These are phyloP conservation scores for Oreochromis niloticus DNA, from an alignment of 2,113 vertebrate species.

Conservation along the genomic window DNA sequence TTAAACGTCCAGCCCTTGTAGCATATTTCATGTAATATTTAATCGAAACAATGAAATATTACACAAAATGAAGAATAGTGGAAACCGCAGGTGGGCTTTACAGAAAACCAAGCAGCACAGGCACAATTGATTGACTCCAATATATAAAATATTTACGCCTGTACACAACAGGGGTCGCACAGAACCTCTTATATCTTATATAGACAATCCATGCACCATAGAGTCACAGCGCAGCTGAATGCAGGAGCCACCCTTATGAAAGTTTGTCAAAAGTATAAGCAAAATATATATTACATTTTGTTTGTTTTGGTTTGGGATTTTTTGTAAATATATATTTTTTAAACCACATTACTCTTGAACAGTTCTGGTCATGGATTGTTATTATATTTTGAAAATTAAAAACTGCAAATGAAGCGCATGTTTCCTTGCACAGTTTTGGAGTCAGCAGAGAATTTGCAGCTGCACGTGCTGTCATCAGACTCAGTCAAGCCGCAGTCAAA, in stretches of 20 bases:
- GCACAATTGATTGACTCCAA: slow-evolving; percentile 39
- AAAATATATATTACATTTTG: neutral
- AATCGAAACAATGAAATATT: neutral
- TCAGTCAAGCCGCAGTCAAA: neutral
- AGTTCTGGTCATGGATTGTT: neutral
- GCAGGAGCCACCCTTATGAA: neutral
- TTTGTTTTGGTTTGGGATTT: neutral
- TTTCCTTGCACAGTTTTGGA: neutral
- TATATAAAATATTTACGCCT: slow-evolving; percentile 46
- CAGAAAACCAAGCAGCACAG: neutral
- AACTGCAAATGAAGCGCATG: neutral
- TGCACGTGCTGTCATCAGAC: neutral
- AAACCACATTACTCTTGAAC: neutral
- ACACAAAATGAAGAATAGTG: neutral
- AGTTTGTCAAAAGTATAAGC: neutral
- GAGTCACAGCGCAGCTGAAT: slow-evolving; percentile 2
- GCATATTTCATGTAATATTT: neutral
- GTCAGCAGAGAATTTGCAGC: neutral
- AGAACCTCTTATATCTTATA: slow-evolving; percentile 20
- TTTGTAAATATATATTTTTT: neutral
- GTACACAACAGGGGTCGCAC: slow-evolving; percentile 12
- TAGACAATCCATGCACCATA: slow-evolving; percentile 23
- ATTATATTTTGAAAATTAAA: neutral
- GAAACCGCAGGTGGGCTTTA: neutral
- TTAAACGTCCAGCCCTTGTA: neutral